phyloP scores from a whole-genome alignment of 2,113 vertebrate genomes.

The Sprattus sprattus region DNA sequence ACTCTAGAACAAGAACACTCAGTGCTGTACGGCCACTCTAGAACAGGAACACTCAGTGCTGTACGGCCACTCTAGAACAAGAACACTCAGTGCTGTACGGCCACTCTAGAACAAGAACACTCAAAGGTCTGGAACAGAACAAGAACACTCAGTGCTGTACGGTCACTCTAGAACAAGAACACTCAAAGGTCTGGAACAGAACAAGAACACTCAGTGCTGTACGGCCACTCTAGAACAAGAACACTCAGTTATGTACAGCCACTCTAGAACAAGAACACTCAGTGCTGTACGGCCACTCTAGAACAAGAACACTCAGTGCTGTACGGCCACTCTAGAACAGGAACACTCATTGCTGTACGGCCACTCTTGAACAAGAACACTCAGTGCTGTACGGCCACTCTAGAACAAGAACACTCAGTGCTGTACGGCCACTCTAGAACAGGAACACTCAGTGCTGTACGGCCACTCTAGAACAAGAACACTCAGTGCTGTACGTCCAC shows the following conservation, averaged over 20 bases:
- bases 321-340: constrained; percentile 93
- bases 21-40: constrained; percentile 93
- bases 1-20: constrained; percentile 73
- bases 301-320: constrained; percentile 68
- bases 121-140: constrained; percentile 65
- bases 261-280: constrained; percentile 32
- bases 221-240: constrained; percentile 97
- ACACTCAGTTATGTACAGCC: too few relatives aligned
- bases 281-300: constrained; percentile 93
- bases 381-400: constrained; percentile 95
- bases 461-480: constrained; percentile 82
- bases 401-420: constrained; percentile 67
- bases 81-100: constrained; percentile 81
- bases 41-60: constrained; percentile 68
- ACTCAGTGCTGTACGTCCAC: constrained; percentile 90
- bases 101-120: constrained; percentile 76
- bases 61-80: constrained; percentile 88
- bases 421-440: constrained; percentile 90
- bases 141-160: constrained; percentile 75
- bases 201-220: constrained; percentile 71
- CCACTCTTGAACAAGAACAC: constrained; percentile 29
- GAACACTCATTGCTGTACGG: too few relatives aligned
- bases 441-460: constrained; percentile 75
- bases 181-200: constrained; percentile 65
- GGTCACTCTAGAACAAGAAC: constrained; percentile 80